Conservation (phyloP, 2,113 vertebrate species). For the Tupaia tana region DNA sequence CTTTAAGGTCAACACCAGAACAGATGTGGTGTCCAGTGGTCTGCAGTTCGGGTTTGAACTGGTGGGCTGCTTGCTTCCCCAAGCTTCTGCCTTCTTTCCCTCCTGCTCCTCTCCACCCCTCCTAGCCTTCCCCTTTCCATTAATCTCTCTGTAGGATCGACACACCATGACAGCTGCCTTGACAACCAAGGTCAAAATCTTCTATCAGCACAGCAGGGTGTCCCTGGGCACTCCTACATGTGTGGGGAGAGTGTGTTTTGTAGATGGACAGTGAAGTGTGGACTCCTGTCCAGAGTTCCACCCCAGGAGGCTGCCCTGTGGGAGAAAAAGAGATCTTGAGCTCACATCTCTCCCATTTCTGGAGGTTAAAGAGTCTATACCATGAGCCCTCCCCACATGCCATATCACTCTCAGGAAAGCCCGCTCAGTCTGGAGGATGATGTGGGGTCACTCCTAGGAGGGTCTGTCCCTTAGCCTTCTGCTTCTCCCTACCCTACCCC, state of each 20-base stretch:
- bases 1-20: not conserved
- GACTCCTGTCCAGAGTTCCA: not conserved
- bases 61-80: too few species aligned
- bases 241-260: too few species aligned
- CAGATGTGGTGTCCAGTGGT: fast-evolving
- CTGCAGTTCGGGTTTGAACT: not conserved
- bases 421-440: fast-evolving
- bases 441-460: fast-evolving
- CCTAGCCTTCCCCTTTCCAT: not conserved
- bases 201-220: not conserved
- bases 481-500: fast-evolving
- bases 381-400: not conserved
- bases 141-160: not conserved
- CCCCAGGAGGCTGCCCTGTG: not conserved
- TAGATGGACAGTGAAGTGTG: not conserved
- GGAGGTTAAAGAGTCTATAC: too few species aligned
- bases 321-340: not conserved
- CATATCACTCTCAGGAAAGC: too few species aligned
- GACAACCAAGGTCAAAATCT: slow-evolving; percentile 26
- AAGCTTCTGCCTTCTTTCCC: fast-evolving
- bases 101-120: fast-evolving
- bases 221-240: not conserved
- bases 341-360: not conserved
- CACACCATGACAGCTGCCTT: not conserved
- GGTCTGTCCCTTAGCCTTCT: too few species aligned